phyloP scores from a whole-genome alignment of 2,797 vertebrate species.

The Platalea minor region DNA sequence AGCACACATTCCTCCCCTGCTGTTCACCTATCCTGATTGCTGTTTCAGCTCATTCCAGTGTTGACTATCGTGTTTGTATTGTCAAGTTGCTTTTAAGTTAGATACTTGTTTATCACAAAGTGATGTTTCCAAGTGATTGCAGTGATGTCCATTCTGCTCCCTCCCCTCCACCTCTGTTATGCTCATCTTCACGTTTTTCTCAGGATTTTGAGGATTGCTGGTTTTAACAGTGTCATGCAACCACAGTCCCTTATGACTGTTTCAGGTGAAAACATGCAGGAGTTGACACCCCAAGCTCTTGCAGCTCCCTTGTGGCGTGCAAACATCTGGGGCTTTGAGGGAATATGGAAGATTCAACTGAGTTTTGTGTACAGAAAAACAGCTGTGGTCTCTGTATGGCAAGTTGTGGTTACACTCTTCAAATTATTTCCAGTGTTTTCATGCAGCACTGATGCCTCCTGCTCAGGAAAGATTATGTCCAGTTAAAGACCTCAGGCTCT shows the following conservation, averaged over 20 bases:
- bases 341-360: neutral
- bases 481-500: neutral
- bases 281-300: neutral
- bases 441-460: neutral
- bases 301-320: rapidly evolving
- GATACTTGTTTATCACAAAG: neutral
- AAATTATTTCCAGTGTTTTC: neutral
- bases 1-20: neutral
- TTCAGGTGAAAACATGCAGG: neutral
- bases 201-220: neutral
- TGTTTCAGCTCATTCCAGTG: neutral
- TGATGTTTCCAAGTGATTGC: neutral
- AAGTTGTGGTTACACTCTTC: neutral
- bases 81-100: neutral
- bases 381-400: neutral
- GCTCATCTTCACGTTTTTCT: neutral
- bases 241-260: neutral
- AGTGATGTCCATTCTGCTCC: neutral
- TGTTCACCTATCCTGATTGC: neutral
- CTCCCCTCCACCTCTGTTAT: neutral
- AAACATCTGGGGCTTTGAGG: neutral
- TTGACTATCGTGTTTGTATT: neutral
- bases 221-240: neutral
- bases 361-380: neutral
- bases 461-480: neutral